Evolutionary conservation across 2,797 vertebrate species (phyloP), one percentile per base, ranked within the genome.

Genomic region (Halcyon chelicuti): DNA sequence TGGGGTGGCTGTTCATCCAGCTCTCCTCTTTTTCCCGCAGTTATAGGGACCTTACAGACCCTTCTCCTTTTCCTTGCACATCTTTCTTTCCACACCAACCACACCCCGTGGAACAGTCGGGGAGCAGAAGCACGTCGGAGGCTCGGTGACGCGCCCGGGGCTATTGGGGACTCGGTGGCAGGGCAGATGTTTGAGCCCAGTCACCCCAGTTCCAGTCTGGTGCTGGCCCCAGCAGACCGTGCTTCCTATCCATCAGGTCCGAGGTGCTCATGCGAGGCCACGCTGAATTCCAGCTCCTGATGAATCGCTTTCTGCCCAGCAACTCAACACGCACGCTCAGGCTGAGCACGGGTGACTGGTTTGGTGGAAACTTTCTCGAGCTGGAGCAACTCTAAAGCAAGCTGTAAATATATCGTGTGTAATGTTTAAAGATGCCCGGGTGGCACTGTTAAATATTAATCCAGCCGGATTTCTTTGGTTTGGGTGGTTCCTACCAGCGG

Each of bases 211-310:
- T 88, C 84, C 88, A 88, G 79, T 75, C 90, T 81, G 86, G 55
- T 87, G 92, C 86, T 90, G 89, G 83, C 18, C 85, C 73, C 81
- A 92, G 60, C 91, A 91, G 95, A 91, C 73, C 63, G 42, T 91
- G 88, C 81, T 89, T 90, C 91, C 91, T 83, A 29, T 9, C 73
- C 72, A 21, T 54, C 35, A 44, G 85, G 62, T 63, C 1, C 1
- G 29, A 74, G 72, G 92, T 54, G 61, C 79, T 90, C 75, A 28
- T 25, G 75, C 46, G 65, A 68, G 85, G 65, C 77, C 65, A 55
- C 4, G 12, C 44, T 12, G 31, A 66, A 95, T 95, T 94, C 95
- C 93, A 68, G 52, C 87, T 49, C 68, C 91, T 90, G 51, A 84
- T 62, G 28, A 5, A 88, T 94, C 75, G 4, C n/a, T 81, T 47